Conservation (phyloP, 2,888 invertebrate genomes). For the Schrankia costaestrigalis region DNA sequence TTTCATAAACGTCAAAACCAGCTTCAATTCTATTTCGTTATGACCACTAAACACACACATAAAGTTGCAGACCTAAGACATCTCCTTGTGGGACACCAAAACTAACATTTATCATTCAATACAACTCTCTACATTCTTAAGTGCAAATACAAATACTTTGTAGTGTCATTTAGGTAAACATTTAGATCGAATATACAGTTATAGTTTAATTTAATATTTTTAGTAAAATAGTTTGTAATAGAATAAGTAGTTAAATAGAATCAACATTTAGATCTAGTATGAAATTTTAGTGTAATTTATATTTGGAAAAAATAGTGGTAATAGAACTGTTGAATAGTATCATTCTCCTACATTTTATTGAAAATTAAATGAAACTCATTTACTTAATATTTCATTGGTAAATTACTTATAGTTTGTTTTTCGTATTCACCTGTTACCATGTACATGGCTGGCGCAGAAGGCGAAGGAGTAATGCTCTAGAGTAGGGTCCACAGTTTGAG, state of each 20-base stretch:
- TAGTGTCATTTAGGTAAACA: too few relatives aligned
- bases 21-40: slow-evolving; percentile 27
- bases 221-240: too few relatives aligned
- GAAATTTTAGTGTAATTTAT: too few relatives aligned
- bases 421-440: slow-evolving; percentile 94
- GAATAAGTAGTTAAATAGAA: too few relatives aligned
- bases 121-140: slow-evolving; percentile 23
- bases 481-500: slow-evolving; percentile 97
- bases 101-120: slow-evolving; percentile 37
- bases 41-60: slow-evolving; percentile 34
- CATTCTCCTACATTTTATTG: too few relatives aligned
- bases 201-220: background rate
- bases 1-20: slow-evolving; percentile 25
- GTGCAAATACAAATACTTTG: slow-evolving; percentile 12
- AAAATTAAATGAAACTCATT: too few relatives aligned
- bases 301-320: too few relatives aligned
- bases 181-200: too few relatives aligned
- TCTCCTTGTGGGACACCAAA: slow-evolving; percentile 48
- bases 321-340: too few relatives aligned
- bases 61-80: slow-evolving; percentile 37
- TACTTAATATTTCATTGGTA: background rate
- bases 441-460: slow-evolving; percentile 99
- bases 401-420: slow-evolving; percentile 4
- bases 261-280: too few relatives aligned
- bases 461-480: slow-evolving; percentile 99